Conservation (phyloP, 2,888 invertebrate genomes). For the Watsonalla cultraria region DNA sequence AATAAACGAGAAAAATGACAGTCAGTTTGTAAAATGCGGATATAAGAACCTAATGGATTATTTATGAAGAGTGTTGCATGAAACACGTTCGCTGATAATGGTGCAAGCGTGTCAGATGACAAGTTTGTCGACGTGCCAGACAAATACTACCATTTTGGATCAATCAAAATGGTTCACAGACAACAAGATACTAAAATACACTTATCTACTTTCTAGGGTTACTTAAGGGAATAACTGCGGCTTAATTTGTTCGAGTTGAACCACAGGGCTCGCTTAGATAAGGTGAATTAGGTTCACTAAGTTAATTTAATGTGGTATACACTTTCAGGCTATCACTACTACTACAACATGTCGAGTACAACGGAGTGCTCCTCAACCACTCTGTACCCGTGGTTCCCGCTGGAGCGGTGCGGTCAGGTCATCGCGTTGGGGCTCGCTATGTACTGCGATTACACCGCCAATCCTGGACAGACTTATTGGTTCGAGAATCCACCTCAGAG, state of each 20-base stretch:
- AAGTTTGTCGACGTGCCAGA: too few species aligned
- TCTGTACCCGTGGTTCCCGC: conserved; percentile 31
- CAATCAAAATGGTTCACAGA: too few species aligned
- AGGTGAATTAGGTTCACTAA: neutral
- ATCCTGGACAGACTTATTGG: conserved; percentile 13
- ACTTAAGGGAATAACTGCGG: neutral
- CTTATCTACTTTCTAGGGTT: too few species aligned
- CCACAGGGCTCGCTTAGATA: neutral
- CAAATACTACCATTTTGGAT: too few species aligned
- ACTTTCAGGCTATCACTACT: conserved; percentile 34
- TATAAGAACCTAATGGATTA: too few species aligned
- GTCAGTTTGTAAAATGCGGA: too few species aligned
- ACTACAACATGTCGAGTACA: conserved; percentile 31
- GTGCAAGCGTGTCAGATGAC: too few species aligned
- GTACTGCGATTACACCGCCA: conserved; percentile 12
- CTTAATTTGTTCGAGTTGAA: neutral
- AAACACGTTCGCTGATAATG: too few species aligned
- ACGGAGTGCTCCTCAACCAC: conserved; percentile 18
- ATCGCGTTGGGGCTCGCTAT: conserved; percentile 24
- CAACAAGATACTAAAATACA: too few species aligned
- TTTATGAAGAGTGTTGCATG: too few species aligned
- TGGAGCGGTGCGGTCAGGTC: conserved; percentile 17
- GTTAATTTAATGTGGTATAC: neutral
- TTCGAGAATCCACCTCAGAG: conserved; percentile 24
- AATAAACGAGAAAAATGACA: too few species aligned